Evolutionary conservation across 92 coral and sea anemone species (phyloP).

Genomic region (Palythoa caribaeorum): DNA sequence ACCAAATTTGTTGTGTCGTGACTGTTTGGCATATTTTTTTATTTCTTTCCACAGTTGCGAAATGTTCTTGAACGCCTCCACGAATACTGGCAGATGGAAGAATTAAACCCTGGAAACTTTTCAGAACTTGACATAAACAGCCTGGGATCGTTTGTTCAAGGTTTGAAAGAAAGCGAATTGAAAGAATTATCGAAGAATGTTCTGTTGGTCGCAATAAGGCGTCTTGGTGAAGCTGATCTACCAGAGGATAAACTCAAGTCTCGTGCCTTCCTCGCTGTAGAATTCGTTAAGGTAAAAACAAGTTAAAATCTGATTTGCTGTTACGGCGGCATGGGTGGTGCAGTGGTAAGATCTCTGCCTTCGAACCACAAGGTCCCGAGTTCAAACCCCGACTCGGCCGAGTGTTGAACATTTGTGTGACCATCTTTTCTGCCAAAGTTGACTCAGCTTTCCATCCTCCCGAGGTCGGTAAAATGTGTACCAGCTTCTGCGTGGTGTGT

Average conservation of each 20-base stretch:
- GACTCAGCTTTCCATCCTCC: too few species aligned
- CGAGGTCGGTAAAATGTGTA: too few species aligned
- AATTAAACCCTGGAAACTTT: slow-evolving; percentile 80
- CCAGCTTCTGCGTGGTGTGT: too few species aligned
- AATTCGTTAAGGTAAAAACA: slow-evolving; percentile 80
- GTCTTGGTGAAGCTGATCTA: slow-evolving; percentile 91
- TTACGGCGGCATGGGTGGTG: not conserved
- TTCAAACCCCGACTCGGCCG: too few species aligned
- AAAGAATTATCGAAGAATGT: slow-evolving; percentile 77
- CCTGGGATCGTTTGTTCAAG: slow-evolving; percentile 89
- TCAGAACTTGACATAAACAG: slow-evolving; percentile 93
- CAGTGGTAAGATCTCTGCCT: too few species aligned
- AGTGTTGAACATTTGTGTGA: too few species aligned
- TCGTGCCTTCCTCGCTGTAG: slow-evolving; percentile 89
- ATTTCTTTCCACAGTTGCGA: slow-evolving; percentile 60
- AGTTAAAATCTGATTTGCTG: not conserved
- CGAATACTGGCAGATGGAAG: slow-evolving; percentile 96
- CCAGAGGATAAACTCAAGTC: slow-evolving; percentile 94
- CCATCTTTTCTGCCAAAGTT: too few species aligned
- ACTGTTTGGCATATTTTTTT: not conserved
- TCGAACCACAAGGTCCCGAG: too few species aligned
- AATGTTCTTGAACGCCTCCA: slow-evolving; percentile 88
- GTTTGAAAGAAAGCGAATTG: slow-evolving; percentile 77
- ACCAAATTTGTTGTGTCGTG: not conserved
- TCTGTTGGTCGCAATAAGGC: slow-evolving; percentile 81